Evolutionary conservation across 1,140 invertebrate genomes (phyloP), one percentile per base, ranked within the genome.

Genomic region (Drosophila fuyamai): DNA sequence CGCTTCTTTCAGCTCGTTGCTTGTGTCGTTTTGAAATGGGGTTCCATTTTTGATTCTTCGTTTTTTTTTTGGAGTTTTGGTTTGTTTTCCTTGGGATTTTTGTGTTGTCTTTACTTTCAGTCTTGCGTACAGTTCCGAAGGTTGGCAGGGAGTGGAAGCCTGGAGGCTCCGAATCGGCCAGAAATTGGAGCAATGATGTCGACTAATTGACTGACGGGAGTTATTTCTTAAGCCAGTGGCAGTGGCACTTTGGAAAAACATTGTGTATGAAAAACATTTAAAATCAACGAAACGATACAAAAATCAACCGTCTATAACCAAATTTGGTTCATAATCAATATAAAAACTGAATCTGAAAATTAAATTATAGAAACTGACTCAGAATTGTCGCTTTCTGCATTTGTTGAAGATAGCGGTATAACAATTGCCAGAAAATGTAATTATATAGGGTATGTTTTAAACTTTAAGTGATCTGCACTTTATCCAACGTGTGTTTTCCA

Each of bases 91-190:
- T 40, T 44, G 60, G 38, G 46, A 53, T 66, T 29, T 68, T n/a
- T 36, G 60, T 23, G 32, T 12, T 71, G 65, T 71, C 65, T 71
- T 71, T 70, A 70, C 40, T 70, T 70, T 70, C 43, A 51, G 36
- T 27, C 36, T 68, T 44, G 56, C 32, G 63, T 78, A 78, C 75
- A 78, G 74, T 78, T 77, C 70, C 75, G 51, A 68, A 61, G 70
- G 65, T 58, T 55, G 48, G n/a, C 40, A 32, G 47, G 16, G 9
- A 29, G 48, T 36, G 16, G 56, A 47, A n/a, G 36, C n/a, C 32
- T 18, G 32, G 40, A 35, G 18, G 61, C 47, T n/a, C 46, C 6
- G 59, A 40, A 9, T 35, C 47, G 48, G 7, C 35, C 6, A 29
- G 63, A 14, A 71, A 57, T 40, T 50, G 68, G 66, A 48, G 36